Base-by-base conservation (phyloP, 1,140 invertebrate species). In the Heliconius hewitsoni region DNA sequence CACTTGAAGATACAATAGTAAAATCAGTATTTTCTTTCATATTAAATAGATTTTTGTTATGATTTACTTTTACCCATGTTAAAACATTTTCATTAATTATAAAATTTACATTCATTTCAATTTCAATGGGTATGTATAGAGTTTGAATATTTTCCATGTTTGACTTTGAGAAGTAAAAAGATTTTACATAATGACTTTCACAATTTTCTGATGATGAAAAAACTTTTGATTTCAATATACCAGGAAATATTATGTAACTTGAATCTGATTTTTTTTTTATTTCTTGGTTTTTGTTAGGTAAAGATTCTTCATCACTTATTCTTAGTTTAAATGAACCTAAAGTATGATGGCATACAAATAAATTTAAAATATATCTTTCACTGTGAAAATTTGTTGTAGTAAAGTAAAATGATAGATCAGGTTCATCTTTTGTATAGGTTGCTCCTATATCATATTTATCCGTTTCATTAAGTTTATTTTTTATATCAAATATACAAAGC, bases 391-490 rank as follows among this genome's bases (percentile, higher is more conserved):
- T 27, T 11, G 87, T 84, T 37, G 89, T 89, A 16, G 85, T 88
- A 8, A 79, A 88, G 60, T 83, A 91, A 75, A 94, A 94, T 91
- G 91, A 93, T 8, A 91, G 79, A 18, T 91, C 90, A 34, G 90
- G 81, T 23, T 84, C 82, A 2, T 81, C 39, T 1, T 84, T 76
- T 8, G 80, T 81, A 57, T 89, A 91, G 34, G 86, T 88, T 16
- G 91, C 91, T 39, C 91, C 92, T 39, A 94, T 90, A 52, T 93
- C 89, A 84, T 90, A 91, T 23, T 89, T 78, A 52, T 84, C 84
- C 30, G 30, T 70, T 19, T 77, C 37, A 73, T 79, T 81, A n/a
- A 91, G 60, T 80, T 93, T 92, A 18, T 71, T n/a, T n/a, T 23
- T 27, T 30, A 86, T 70, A 73, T 93, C 90, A 78, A 84, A 87